Conservation (phyloP, 2,888 invertebrate species). For the Athalia cordata region DNA sequence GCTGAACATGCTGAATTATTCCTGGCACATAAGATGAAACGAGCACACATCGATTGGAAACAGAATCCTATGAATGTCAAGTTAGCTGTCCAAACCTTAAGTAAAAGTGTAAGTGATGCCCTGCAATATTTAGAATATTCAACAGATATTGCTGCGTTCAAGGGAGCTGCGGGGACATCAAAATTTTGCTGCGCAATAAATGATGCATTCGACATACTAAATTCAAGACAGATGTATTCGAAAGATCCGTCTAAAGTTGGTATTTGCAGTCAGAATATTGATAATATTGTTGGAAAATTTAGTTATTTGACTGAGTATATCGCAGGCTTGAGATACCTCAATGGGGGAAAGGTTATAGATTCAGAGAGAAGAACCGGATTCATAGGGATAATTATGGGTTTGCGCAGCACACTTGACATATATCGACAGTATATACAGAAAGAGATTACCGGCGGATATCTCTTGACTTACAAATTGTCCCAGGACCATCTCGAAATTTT, state of each 20-base stretch:
- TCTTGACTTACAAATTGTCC: constrained; percentile 51
- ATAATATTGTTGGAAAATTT: constrained; percentile 37
- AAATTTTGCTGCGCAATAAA: constrained; percentile 53
- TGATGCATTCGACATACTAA: constrained; percentile 59
- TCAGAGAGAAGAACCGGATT: constrained; percentile 52
- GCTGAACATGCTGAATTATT: constrained; percentile 10
- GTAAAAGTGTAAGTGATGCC: constrained; percentile 53
- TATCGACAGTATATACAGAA: constrained; percentile 44
- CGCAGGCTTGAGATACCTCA: constrained; percentile 34
- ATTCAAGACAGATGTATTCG: constrained; percentile 50
- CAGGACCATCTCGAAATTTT: constrained; percentile 53
- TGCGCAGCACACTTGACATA: constrained; percentile 48
- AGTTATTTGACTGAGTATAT: constrained; percentile 48
- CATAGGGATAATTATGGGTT: constrained; percentile 51
- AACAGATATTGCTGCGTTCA: constrained; percentile 46
- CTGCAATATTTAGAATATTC: constrained; percentile 48
- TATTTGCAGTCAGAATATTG: constrained; percentile 42
- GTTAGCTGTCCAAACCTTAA: constrained; percentile 57
- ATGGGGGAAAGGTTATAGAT: constrained; percentile 43
- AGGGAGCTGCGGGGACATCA: constrained; percentile 50
- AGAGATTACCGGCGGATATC: constrained; percentile 29
- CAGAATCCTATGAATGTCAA: constrained; percentile 57
- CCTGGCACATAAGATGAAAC: background rate
- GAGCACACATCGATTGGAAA: constrained; percentile 47
- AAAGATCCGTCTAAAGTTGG: constrained; percentile 46